Evolutionary conservation across 1,140 invertebrate genomes (phyloP).

Genomic region (Saccostrea echinata): DNA sequence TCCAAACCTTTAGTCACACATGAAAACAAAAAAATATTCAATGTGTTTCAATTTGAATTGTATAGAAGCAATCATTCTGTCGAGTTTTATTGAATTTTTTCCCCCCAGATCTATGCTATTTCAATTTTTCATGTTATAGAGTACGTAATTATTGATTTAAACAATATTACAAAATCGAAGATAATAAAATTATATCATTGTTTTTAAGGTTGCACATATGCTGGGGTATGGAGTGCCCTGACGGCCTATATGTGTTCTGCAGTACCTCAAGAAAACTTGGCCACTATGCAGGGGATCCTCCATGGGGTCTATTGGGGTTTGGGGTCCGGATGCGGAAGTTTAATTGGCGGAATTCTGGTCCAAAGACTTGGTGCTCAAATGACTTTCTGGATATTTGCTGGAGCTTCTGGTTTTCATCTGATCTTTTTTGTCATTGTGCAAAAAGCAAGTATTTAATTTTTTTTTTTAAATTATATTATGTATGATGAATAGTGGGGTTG

Average conservation of each 20-base stretch:
- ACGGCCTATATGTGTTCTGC: slow-evolving; percentile 55
- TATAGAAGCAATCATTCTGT: no score
- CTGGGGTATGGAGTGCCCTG: slow-evolving; percentile 57
- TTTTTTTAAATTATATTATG: neutral
- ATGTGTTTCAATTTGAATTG: no score
- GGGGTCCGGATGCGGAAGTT: slow-evolving; percentile 57
- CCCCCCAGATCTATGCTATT: no score
- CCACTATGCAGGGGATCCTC: slow-evolving; percentile 61
- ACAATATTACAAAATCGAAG: no score
- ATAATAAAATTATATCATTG: no score
- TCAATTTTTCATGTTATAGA: no score
- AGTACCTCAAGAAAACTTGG: slow-evolving; percentile 58
- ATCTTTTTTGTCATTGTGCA: slow-evolving; percentile 54
- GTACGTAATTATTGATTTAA: no score
- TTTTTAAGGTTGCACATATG: slow-evolving; percentile 54
- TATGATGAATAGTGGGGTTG: no score
- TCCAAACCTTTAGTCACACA: no score
- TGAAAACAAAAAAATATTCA: no score
- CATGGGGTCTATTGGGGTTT: slow-evolving; percentile 65
- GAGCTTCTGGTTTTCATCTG: slow-evolving; percentile 56
- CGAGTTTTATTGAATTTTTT: no score
- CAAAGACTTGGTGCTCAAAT: slow-evolving; percentile 52
- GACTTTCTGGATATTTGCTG: slow-evolving; percentile 63
- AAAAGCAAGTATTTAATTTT: slow-evolving; percentile 46
- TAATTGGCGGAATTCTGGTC: slow-evolving; percentile 57